Evolutionary conservation across 2,797 vertebrate genomes (phyloP), one percentile per base, ranked within the genome.

Genomic region (Ciconia nigra): DNA sequence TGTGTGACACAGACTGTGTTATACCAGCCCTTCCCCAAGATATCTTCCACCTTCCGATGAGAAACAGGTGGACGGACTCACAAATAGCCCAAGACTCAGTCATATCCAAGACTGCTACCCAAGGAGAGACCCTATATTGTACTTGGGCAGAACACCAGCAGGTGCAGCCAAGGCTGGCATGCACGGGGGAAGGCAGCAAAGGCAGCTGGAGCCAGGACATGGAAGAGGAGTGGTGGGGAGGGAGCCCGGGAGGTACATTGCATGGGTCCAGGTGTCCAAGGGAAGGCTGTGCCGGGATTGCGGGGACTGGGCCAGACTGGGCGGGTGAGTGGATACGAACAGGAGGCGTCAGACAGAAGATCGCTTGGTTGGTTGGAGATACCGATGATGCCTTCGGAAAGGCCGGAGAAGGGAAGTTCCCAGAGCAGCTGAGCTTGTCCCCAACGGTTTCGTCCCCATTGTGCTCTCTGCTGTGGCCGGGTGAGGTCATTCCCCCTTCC

Each of bases 401-500:
- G 10, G 21, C 42, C 0, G 0, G 39, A 21, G 17, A 94, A 72
- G 76, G 87, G 83, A 97, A 92, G 81, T 95, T 96, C 82, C 81
- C 86, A 90, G 88, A 83, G 42, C 77, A 82, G 91, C 87, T 86
- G 71, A 46, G 37, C 15, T 86, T 47, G 33, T 63, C 67, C 52
- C 41, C 22, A 21, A 0, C 0, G 7, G 52, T 58, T 85, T 91
- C 11, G 9, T 33, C 31, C 18, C 33, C 74, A 90, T 90, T 89
- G 93, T 92, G 63, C 29, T 85, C 44, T 74, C 85, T 77, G 35
- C 44, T 90, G 63, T 2, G 2, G 25, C 13, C 72, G 59, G 15
- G 14, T 97, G 90, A 97, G 74, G 67, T 94, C 92, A 97, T 51
- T 88, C 52, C 6, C 46, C 73, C 42, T 97, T 96, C 91, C 95